Base-by-base conservation (phyloP, 2,888 invertebrate species). In the Malthinus flaveolus region DNA sequence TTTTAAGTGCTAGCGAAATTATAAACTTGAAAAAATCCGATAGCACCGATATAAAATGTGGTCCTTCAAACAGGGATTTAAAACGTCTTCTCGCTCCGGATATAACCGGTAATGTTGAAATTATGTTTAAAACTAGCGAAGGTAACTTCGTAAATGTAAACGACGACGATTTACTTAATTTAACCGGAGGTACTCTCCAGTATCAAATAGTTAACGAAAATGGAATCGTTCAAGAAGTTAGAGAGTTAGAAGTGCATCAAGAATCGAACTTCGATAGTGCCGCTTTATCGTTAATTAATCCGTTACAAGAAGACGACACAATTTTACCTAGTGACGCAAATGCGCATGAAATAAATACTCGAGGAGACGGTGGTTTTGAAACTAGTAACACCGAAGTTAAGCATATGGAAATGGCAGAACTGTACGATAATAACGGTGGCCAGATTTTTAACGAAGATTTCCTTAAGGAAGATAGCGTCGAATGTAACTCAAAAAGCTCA, bases 141-240 rank as follows among this genome's bases (percentile, higher is more conserved):
- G 86, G 86, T 0, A 84, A 84, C 32, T 85, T 85, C 67, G 83
- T 86, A 1, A 84, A 84, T 59, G 83, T 87, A 1, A 85, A 84
- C 58, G 86, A 86, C 72, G 86, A 86, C 66, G 84, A 86, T 31
- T 77, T 87, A 35, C 78, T 75, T 46, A 75, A 73, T 65, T 68
- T 78, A 36, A 71, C 74, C 0, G 71, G 72, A 46, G 76, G 74
- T 48, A 72, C 74, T 0, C 61, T 77, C 3, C 74, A 75, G 52
- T 77, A 75, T 60, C 76, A 78, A 65, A 73, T 78, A 12, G 69
- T 78, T 7, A 76, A 78, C 48, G 77, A 78, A 65, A 71, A 77
- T 53, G 77, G 77, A 4, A 70, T 71, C 32, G 66, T 76, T 36
- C 74, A 77, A 1, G 77, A 77, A 61, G 61, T 78, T 10, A 75